Evolutionary conservation across 2,888 invertebrate genomes (phyloP).

Genomic region (Gnatocerus cornutus): DNA sequence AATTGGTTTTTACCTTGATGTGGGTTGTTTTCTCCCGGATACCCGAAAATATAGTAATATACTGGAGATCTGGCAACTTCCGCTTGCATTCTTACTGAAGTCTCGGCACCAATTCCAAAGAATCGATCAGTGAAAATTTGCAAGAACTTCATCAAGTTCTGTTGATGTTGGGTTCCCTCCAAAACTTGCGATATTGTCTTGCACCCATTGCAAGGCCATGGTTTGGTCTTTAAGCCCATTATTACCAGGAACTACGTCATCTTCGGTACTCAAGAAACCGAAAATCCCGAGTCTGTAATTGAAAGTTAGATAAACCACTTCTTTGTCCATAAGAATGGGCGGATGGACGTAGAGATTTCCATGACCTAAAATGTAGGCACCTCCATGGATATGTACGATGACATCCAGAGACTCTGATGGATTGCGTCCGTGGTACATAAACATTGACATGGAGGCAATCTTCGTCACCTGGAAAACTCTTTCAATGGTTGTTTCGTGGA

Average conservation of each 20-base stretch:
- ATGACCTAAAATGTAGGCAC: constrained; percentile 81
- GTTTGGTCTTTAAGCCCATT: constrained; percentile 84
- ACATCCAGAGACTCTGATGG: constrained; percentile 74
- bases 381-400: constrained; percentile 79
- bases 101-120: constrained; percentile 74
- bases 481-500: too few relatives aligned
- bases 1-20: constrained; percentile 27
- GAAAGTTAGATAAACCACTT: constrained; percentile 79
- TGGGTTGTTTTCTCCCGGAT: constrained; percentile 37
- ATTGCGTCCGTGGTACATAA: constrained; percentile 73
- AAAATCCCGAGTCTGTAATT: constrained; percentile 83
- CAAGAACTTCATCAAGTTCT: neutral
- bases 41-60: constrained; percentile 74
- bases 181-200: constrained; percentile 79
- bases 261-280: constrained; percentile 85
- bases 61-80: constrained; percentile 70
- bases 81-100: constrained; percentile 69
- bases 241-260: constrained; percentile 80
- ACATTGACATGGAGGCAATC: constrained; percentile 81
- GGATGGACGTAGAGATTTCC: constrained; percentile 73
- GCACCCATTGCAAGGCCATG: constrained; percentile 80
- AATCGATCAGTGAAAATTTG: constrained; percentile 73
- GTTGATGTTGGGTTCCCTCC: constrained; percentile 78
- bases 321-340: constrained; percentile 76
- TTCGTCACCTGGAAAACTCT: constrained; percentile 73